Conservation (phyloP, 2,888 invertebrate species). For the Teleogryllus oceanicus region DNA sequence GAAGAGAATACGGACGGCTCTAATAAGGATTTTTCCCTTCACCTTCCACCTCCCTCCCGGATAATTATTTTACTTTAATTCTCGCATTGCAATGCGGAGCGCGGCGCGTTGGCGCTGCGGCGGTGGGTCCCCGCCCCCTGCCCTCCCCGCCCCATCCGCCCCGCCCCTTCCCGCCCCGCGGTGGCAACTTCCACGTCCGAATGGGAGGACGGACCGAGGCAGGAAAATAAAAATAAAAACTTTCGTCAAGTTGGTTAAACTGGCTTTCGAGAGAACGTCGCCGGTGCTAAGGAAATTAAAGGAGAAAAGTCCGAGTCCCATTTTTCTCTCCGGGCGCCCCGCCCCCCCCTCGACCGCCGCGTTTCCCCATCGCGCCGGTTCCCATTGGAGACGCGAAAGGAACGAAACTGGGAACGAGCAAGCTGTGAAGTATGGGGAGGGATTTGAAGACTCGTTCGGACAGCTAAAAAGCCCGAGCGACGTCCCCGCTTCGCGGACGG, state of each 20-base stretch:
- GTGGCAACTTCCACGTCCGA: not conserved
- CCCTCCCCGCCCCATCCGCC: not conserved
- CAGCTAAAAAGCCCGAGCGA: not conserved
- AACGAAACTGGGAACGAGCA: not conserved
- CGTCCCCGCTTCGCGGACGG: not conserved
- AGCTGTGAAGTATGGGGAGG: slow-evolving; percentile 1
- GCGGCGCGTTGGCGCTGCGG: not conserved
- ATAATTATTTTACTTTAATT: not conserved
- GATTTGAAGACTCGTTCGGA: not conserved
- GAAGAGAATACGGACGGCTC: not conserved
- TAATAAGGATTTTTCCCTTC: not conserved
- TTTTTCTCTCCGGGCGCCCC: not conserved
- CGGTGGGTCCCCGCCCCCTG: not conserved
- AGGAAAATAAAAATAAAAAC: slow-evolving; percentile 9
- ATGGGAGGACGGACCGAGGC: not conserved
- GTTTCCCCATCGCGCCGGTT: not conserved
- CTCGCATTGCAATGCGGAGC: not conserved
- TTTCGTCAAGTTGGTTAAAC: slow-evolving; percentile 18
- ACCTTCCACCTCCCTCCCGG: not conserved
- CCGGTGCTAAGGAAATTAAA: slow-evolving; percentile 1
- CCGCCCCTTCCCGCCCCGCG: not conserved
- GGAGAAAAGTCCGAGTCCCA: not conserved
- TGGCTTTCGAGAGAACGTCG: not conserved
- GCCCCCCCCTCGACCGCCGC: not conserved
- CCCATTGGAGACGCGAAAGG: slow-evolving; percentile 2